Evolutionary conservation across 2,113 vertebrate species (phyloP), one percentile per base, ranked within the genome.

Genomic region (Pogona vitticeps): DNA sequence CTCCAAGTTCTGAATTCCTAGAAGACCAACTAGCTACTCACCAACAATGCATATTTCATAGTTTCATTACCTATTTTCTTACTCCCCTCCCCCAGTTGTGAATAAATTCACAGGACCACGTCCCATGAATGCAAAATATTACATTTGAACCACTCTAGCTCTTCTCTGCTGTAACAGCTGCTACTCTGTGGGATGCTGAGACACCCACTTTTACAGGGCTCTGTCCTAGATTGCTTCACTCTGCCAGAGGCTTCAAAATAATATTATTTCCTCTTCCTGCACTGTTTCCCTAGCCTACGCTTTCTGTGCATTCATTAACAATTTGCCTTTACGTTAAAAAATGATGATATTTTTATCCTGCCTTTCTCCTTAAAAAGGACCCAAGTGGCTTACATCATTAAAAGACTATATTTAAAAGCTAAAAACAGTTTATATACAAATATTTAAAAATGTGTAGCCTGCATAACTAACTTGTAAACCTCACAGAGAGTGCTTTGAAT

Each of bases 1-100:
- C 79, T 95, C 92, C 92, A 92, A 89, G 86, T 91, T 84, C 72
- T 84, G 90, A 83, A 80, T 89, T 84, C 68, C 84, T 82, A 59
- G 58, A 90, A 63, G 88, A 76, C 87, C 88, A 92, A 87, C 72
- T 91, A 72, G n/a, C 70, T 75, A 6, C 36, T 52, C 31, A 6
- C 31, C 36, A 46, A 9, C 4, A 72, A 72, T 72, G 33, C 23
- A 21, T 28, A 59, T 68, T 70, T 70, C 36, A 67, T 38, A 36
- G 68, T 56, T 70, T 3, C 59, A 28, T 14, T 61, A n/a, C 12
- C 33, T 56, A 40, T 63, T 76, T 83, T 59, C 71, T 75, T 14
- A 40, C 36, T 6, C 3, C 52, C 9, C 40, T 76, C 73, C 15
- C 73, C 15, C 7, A 0, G 65, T n/a, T 84, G 36, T 73, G 42